Conservation (phyloP, 30 jellyfish, hydroid and myxozoan genomes). For the Catostylus mosaicus region DNA sequence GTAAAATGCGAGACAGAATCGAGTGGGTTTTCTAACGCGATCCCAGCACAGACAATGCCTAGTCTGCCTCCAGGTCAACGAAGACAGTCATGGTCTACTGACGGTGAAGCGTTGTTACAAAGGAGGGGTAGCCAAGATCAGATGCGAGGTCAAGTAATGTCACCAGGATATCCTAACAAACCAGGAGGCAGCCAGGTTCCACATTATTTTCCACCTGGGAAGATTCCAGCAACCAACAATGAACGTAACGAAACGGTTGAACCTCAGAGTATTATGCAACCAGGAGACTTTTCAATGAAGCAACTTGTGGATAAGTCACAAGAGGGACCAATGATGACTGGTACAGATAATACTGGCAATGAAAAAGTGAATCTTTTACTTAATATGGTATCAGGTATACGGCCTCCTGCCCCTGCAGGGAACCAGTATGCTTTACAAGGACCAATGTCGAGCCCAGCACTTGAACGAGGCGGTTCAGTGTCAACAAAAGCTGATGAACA, state of each 20-base stretch:
- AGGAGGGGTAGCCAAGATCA: not conserved
- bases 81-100: not conserved
- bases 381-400: not conserved
- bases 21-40: not conserved
- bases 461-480: not conserved
- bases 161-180: not conserved
- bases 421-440: constrained; percentile 66
- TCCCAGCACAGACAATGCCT: not conserved
- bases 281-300: not conserved
- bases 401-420: not conserved
- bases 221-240: not conserved
- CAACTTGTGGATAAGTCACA: not conserved
- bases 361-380: not conserved
- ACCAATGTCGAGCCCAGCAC: constrained; percentile 62
- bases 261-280: not conserved
- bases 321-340: not conserved
- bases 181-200: not conserved
- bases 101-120: not conserved
- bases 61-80: not conserved
- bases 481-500: not conserved
- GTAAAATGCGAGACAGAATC: not conserved
- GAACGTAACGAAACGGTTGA: not conserved
- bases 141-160: not conserved
- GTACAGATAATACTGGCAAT: not conserved
- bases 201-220: not conserved